These are phyloP conservation scores for Mesoligia furuncula DNA, from an alignment of 2,888 invertebrate species.

Conservation along the genomic window DNA sequence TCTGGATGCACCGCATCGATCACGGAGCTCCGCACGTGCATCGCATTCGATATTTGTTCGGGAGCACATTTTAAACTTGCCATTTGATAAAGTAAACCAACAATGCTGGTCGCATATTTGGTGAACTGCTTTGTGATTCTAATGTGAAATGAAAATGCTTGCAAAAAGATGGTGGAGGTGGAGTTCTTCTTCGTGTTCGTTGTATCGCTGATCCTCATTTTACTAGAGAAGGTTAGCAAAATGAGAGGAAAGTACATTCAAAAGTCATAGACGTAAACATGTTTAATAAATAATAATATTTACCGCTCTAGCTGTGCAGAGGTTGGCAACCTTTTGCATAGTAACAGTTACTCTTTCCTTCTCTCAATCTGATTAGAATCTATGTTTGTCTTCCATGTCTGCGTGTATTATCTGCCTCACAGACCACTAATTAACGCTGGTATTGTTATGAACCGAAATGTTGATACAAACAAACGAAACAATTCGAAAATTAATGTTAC, in stretches of 20 bases:
- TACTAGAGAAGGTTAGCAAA: too few relatives aligned
- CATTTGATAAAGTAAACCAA: conserved; percentile 50
- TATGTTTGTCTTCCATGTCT: conserved; percentile 23
- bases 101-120: conserved; percentile 31
- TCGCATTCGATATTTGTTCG: conserved; percentile 67
- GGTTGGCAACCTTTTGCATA: conserved; percentile 35
- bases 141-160: conserved; percentile 12
- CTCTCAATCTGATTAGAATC: conserved; percentile 32
- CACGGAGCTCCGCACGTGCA: conserved; percentile 71
- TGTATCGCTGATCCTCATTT: too few relatives aligned
- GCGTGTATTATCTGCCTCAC: conserved; percentile 20
- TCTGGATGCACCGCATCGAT: conserved; percentile 70
- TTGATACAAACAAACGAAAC: conserved; percentile 2
- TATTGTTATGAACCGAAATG: not conserved
- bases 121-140: conserved; percentile 25
- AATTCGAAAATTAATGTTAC: conserved; percentile 45
- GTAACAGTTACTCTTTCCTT: conserved; percentile 26
- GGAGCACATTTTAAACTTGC: conserved; percentile 59
- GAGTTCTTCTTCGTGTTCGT: not conserved
- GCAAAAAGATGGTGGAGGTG: not conserved
- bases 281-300: conserved; percentile 8
- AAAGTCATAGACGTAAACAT: not conserved
- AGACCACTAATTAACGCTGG: conserved; percentile 30
- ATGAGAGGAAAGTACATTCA: not conserved
- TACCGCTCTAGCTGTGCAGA: not conserved